Percentiles rank a stretch among this genome's conserved stretches.
Evolutionary conservation across 2,797 vertebrate genomes (phyloP).

Genomic region (Acipenser ruthenus): DNA sequence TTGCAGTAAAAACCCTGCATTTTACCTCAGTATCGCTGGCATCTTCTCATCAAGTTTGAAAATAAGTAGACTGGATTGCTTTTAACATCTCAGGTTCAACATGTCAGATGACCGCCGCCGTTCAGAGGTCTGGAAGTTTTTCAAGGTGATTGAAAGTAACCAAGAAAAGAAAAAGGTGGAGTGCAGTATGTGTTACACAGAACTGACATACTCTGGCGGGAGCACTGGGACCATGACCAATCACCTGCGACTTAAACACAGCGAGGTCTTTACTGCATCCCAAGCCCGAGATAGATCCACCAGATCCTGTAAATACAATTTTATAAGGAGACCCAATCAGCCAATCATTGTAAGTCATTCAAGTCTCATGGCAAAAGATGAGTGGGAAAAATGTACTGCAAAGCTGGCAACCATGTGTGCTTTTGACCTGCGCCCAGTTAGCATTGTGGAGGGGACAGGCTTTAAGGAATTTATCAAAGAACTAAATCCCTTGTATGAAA

Average conservation of each 20-base stretch:
- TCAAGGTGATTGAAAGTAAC: not conserved
- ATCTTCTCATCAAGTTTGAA: no score
- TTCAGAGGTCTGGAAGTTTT: not conserved
- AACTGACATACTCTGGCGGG: not conserved
- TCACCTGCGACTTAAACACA: not conserved
- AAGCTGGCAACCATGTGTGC: not conserved
- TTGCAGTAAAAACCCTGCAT: no score
- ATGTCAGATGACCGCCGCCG: no score
- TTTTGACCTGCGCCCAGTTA: not conserved
- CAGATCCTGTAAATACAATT: not conserved
- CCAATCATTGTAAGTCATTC: not conserved
- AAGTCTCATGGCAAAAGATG: not conserved
- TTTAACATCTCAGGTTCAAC: no score
- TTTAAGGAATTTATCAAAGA: not conserved
- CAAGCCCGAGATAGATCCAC: not conserved
- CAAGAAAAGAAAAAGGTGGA: not conserved
- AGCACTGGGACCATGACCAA: not conserved
- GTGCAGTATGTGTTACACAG: not conserved
- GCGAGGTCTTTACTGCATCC: not conserved
- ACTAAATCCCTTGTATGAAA: not conserved
- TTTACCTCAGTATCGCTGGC: no score
- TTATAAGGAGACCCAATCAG: not conserved
- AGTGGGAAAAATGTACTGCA: not conserved
- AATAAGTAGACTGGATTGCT: no score
- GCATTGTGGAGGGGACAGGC: not conserved